Evolutionary conservation across 2,888 invertebrate genomes (phyloP).

Genomic region (Criorhina ranunculi): DNA sequence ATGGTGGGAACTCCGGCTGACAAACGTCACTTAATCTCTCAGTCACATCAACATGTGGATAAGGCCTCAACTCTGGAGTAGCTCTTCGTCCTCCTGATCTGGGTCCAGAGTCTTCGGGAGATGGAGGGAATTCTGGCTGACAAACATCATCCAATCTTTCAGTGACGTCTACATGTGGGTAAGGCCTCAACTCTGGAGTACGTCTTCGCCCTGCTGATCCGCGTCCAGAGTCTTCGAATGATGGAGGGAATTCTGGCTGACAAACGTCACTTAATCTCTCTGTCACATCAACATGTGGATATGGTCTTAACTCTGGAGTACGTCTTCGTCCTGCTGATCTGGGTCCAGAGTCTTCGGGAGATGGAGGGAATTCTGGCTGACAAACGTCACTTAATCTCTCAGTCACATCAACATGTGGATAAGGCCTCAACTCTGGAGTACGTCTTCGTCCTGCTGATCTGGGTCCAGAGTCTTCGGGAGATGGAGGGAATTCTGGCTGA

Average conservation of each 20-base stretch:
- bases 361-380: constrained; percentile 8
- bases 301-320: neutral
- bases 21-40: constrained; percentile 6
- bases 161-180: constrained; percentile 1
- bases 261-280: constrained; percentile 1
- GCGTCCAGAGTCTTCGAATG: constrained; percentile 6
- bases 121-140: constrained; percentile 17
- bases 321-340: neutral
- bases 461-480: neutral
- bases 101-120: neutral
- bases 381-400: constrained; percentile 10
- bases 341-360: neutral
- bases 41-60: neutral
- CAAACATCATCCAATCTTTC: constrained; percentile 11
- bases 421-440: neutral
- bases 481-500: constrained; percentile 4
- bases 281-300: neutral
- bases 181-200: neutral
- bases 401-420: neutral
- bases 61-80: neutral
- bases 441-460: constrained; percentile 1
- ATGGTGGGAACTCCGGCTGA: constrained; percentile 19
- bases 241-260: neutral
- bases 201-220: constrained; percentile 4
- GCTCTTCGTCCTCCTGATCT: neutral